Evolutionary conservation across 2,888 invertebrate species (phyloP).

Genomic region (Dendrolimus pini): DNA sequence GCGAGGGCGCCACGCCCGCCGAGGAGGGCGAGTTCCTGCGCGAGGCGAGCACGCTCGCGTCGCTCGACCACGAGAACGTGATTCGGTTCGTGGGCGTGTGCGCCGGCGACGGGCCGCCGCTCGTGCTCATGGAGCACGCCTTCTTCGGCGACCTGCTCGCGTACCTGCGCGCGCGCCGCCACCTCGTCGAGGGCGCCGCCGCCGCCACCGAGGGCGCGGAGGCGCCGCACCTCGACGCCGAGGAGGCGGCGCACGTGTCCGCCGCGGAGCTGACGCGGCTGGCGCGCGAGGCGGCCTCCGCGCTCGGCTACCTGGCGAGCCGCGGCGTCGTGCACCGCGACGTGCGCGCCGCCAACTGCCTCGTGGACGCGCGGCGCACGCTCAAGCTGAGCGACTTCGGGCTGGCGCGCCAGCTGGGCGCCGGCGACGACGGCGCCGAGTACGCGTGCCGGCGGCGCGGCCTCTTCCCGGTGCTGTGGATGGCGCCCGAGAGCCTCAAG

Average conservation of each 20-base stretch:
- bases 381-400: slow-evolving; percentile 92
- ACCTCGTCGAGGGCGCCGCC: slow-evolving; percentile 78
- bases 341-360: slow-evolving; percentile 86
- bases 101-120: slow-evolving; percentile 86
- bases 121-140: slow-evolving; percentile 94
- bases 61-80: slow-evolving; percentile 90
- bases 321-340: slow-evolving; percentile 91
- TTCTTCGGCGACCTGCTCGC: slow-evolving; percentile 92
- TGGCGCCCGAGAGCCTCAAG: slow-evolving; percentile 91
- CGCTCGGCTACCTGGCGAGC: slow-evolving; percentile 80
- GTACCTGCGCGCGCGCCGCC: slow-evolving; percentile 82
- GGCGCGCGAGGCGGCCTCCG: slow-evolving; percentile 32
- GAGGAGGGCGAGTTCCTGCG: slow-evolving; percentile 84
- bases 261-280: slow-evolving; percentile 39
- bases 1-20: slow-evolving; percentile 84
- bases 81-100: slow-evolving; percentile 86
- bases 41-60: slow-evolving; percentile 92
- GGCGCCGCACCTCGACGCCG: slow-evolving; percentile 58
- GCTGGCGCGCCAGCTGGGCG: slow-evolving; percentile 86
- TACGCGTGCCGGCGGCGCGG: slow-evolving; percentile 89
- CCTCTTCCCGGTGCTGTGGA: slow-evolving; percentile 92
- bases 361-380: slow-evolving; percentile 82
- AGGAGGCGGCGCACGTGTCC: slow-evolving; percentile 54
- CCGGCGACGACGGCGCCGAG: slow-evolving; percentile 81
- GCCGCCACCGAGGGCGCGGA: slow-evolving; percentile 71